These are phyloP conservation scores for Simalia tracyae DNA, from an alignment of 2,797 vertebrate genomes.

Conservation along the genomic window DNA sequence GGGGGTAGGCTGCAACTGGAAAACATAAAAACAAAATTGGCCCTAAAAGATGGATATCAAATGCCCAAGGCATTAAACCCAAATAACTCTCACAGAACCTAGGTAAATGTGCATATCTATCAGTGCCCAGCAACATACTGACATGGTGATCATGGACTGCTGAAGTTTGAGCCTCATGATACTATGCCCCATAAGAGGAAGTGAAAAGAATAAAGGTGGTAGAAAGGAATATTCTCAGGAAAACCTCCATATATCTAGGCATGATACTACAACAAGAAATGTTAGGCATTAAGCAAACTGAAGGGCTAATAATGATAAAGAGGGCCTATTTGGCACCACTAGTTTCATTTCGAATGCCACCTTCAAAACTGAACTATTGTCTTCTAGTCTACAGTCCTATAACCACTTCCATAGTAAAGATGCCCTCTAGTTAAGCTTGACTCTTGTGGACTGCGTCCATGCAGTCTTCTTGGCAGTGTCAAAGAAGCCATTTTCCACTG, in stretches of 20 bases:
- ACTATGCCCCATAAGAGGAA: not conserved
- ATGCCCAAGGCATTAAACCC: not conserved
- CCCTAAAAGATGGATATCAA: not conserved
- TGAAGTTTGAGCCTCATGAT: not conserved
- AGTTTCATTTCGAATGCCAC: not conserved
- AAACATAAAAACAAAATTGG: not conserved
- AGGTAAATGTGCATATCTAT: not conserved
- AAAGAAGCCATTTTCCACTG: not conserved
- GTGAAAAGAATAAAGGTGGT: not conserved
- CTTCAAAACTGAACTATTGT: not conserved
- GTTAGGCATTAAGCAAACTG: not conserved
- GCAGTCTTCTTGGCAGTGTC: not conserved
- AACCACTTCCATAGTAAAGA: not conserved
- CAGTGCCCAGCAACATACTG: not conserved
- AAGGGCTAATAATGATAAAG: not conserved
- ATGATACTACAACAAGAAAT: not conserved
- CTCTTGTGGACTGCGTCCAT: not conserved
- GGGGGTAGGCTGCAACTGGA: not conserved
- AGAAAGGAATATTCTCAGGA: not conserved
- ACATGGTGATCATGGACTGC: not conserved
- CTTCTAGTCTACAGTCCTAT: not conserved
- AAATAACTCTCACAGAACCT: not conserved
- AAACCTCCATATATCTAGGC: not conserved
- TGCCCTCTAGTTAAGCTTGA: not conserved
- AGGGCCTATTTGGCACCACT: not conserved